Conservation (phyloP, 2,797 vertebrate genomes). For the Eulemur coronatus region DNA sequence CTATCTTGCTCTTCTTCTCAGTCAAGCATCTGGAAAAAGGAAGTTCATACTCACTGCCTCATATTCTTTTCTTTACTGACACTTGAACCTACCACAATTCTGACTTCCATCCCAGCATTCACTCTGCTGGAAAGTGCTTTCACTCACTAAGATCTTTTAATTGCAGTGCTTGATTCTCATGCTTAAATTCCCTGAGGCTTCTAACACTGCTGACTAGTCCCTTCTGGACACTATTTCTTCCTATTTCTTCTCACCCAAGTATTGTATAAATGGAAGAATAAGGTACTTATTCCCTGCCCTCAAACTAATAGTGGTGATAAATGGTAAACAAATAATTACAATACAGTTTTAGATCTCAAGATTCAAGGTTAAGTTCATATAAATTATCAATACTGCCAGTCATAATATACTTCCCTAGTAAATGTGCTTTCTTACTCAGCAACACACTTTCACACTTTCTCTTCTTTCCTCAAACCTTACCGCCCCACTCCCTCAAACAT, state of each 20-base stretch:
- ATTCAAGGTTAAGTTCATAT: not conserved
- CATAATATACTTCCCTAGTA: not conserved
- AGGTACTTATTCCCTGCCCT: not conserved
- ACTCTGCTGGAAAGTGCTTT: not conserved
- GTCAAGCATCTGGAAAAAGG: not conserved
- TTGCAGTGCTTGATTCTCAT: not conserved
- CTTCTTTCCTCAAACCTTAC: not conserved
- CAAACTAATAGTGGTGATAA: not conserved
- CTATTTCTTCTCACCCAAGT: not conserved
- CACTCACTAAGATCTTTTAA: not conserved
- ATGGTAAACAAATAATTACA: not conserved
- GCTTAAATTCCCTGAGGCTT: not conserved
- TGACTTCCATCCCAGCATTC: not conserved
- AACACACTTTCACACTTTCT: not conserved
- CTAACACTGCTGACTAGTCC: not conserved
- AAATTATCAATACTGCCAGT: not conserved
- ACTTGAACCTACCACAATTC: not conserved
- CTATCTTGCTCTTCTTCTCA: not conserved
- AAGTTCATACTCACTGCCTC: not conserved
- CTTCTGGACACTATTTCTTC: not conserved
- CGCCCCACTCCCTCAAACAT: not conserved
- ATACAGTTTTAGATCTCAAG: constrained; percentile 13
- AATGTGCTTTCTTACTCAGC: not conserved
- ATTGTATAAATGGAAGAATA: not conserved
- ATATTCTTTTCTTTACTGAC: not conserved